phyloP scores from a whole-genome alignment of 2,113 vertebrate species.

The Glareola pratincola region DNA sequence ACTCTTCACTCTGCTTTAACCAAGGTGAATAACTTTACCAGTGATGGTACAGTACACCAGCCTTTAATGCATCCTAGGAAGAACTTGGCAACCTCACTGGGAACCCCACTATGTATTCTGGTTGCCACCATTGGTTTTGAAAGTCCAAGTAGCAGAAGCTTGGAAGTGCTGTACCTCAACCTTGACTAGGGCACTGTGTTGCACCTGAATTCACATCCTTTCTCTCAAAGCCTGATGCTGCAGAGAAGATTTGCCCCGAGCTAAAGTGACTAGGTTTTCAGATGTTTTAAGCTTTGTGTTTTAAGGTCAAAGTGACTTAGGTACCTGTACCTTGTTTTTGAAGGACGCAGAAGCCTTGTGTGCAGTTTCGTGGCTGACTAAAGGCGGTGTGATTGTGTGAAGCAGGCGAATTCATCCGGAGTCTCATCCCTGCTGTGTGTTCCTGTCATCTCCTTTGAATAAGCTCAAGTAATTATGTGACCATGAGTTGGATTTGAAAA shows the following conservation, averaged over 20 bases:
- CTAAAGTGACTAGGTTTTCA: background rate
- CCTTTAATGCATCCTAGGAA: background rate
- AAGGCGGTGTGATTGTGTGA: background rate
- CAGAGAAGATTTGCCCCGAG: background rate
- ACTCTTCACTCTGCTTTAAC: background rate
- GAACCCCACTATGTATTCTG: background rate
- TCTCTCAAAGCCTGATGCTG: background rate
- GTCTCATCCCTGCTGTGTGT: background rate
- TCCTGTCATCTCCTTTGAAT: background rate
- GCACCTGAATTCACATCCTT: background rate
- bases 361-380: background rate
- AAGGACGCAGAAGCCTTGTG: background rate
- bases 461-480: background rate
- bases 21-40: background rate
- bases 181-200: background rate
- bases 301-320: background rate
- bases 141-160: background rate
- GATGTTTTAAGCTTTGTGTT: background rate
- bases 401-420: background rate
- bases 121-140: background rate
- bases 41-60: background rate
- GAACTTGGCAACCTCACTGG: background rate
- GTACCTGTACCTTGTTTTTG: background rate
- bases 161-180: rapidly evolving
- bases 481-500: background rate